Conservation (phyloP, 2,888 invertebrate species). For the Heliconius ethilla region DNA sequence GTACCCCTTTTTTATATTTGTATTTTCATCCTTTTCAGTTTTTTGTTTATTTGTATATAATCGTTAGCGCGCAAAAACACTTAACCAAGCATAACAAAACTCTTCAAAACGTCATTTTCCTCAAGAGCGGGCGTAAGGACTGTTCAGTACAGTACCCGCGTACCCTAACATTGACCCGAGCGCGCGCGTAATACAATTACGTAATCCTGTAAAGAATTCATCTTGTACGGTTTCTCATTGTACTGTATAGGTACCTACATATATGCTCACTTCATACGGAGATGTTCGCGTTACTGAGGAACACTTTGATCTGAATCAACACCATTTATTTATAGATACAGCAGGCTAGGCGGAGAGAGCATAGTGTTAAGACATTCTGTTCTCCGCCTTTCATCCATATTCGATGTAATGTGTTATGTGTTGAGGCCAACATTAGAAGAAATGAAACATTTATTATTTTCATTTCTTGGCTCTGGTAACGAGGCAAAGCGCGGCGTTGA, state of each 20-base stretch:
- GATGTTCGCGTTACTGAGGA: background rate
- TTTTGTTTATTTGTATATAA: too few species aligned
- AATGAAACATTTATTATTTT: too few species aligned
- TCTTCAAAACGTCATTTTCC: background rate
- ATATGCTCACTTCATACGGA: constrained; percentile 16
- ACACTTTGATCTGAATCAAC: background rate
- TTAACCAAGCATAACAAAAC: too few species aligned
- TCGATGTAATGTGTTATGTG: too few species aligned
- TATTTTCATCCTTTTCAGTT: too few species aligned
- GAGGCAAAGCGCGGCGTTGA: background rate
- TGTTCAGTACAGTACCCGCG: background rate
- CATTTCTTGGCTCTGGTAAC: background rate
- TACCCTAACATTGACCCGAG: constrained; percentile 31
- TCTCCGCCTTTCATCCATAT: too few species aligned
- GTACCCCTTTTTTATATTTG: too few species aligned
- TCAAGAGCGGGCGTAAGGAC: background rate
- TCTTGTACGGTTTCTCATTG: constrained; percentile 38
- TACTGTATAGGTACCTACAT: background rate
- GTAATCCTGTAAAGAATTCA: constrained; percentile 36
- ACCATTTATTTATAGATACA: too few species aligned
- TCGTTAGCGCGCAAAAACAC: too few species aligned
- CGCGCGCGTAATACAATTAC: constrained; percentile 39
- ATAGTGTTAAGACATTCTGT: too few species aligned
- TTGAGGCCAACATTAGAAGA: too few species aligned
- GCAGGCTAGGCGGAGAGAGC: too few species aligned